Percentiles rank a stretch among this genome's conserved stretches.
Evolutionary conservation across 2,113 vertebrate genomes (phyloP).

Genomic region (Hypanus sabinus): DNA sequence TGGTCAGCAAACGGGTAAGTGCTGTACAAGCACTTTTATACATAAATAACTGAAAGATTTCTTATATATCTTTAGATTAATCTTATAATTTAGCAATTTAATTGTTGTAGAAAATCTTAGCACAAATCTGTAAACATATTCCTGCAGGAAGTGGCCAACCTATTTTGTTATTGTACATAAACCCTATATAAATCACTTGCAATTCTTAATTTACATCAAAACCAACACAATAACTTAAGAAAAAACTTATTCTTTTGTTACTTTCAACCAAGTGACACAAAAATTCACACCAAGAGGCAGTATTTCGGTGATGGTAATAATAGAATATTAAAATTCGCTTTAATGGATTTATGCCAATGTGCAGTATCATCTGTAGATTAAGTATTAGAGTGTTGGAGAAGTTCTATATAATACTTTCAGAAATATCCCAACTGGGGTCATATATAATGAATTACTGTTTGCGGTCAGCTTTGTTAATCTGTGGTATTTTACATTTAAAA

Average conservation of each 20-base stretch:
- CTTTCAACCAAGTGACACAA: not conserved
- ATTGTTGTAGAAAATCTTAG: not conserved
- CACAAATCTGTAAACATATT: not conserved
- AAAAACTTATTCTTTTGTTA: not conserved
- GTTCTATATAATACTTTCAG: not conserved
- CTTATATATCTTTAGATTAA: not conserved
- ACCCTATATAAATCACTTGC: not conserved
- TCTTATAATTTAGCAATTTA: not conserved
- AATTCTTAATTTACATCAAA: not conserved
- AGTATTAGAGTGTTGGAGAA: not conserved
- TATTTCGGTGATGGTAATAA: not conserved
- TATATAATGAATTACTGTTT: not conserved
- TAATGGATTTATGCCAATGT: not conserved
- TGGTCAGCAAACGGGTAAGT: constrained; percentile 76
- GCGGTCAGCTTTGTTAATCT: not conserved
- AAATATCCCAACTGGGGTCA: not conserved
- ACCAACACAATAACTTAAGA: not conserved
- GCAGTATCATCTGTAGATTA: not conserved
- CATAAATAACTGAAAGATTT: not conserved
- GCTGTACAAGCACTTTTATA: not conserved
- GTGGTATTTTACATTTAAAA: not conserved
- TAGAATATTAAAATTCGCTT: not conserved
- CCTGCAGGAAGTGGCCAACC: not conserved
- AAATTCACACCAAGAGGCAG: not conserved
- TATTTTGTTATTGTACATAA: not conserved